phyloP scores from a whole-genome alignment of 1,140 invertebrate genomes.

The Meloidogyne floridensis region DNA sequence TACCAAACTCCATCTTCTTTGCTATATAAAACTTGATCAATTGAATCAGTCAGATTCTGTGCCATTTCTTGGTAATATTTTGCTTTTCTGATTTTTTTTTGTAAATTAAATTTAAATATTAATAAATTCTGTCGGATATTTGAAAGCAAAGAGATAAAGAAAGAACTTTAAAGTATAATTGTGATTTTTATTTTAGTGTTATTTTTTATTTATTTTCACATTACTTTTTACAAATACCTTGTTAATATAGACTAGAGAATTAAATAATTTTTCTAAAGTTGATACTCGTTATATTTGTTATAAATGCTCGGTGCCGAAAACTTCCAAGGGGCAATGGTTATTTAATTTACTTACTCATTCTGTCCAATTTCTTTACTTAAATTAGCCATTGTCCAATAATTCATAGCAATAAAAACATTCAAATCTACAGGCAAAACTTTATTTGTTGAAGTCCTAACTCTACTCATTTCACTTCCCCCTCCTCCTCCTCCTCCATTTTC shows the following conservation, averaged over 20 bases:
- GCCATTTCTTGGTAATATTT: conserved; percentile 69
- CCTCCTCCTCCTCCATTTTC: background rate
- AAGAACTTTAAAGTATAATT: too few species aligned
- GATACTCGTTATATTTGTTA: too few species aligned
- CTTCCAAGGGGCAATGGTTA: too few species aligned
- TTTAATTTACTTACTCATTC: conserved; percentile 61
- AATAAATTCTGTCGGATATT: too few species aligned
- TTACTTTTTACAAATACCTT: too few species aligned
- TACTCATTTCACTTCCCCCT: background rate
- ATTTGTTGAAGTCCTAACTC: conserved; percentile 48
- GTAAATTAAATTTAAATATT: background rate
- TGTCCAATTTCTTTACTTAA: conserved; percentile 49
- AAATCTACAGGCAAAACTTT: conserved; percentile 81
- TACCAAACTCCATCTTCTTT: conserved; percentile 82
- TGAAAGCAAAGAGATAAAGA: too few species aligned
- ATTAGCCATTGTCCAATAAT: conserved; percentile 76
- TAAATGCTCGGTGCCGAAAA: too few species aligned
- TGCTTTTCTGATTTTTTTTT: conserved; percentile 64
- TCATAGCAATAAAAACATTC: conserved; percentile 79
- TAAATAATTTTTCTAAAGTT: too few species aligned
- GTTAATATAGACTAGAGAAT: too few species aligned
- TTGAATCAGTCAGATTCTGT: conserved; percentile 27
- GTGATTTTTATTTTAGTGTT: too few species aligned
- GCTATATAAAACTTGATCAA: conserved; percentile 71
- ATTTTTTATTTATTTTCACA: too few species aligned